Conservation (phyloP, 2,113 vertebrate genomes). For the Hemicordylus capensis region DNA sequence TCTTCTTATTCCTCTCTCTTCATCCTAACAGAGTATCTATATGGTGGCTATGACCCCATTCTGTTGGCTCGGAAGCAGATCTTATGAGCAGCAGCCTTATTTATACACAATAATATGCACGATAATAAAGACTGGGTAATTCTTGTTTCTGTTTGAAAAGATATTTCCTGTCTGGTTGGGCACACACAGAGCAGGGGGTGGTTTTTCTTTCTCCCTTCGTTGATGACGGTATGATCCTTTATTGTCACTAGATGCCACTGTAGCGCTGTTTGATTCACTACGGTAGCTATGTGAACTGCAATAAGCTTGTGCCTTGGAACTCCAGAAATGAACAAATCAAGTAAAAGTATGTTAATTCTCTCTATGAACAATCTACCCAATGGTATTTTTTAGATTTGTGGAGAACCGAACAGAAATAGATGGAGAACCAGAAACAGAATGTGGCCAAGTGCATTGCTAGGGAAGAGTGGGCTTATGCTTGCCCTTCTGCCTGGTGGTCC, state of each 20-base stretch:
- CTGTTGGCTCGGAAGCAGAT: neutral
- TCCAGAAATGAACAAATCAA: neutral
- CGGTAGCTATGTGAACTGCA: neutral
- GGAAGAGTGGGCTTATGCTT: too few relatives aligned
- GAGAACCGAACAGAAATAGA: neutral
- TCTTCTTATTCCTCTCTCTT: neutral
- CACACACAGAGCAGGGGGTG: too few relatives aligned
- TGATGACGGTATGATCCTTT: neutral
- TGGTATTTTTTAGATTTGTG: neutral
- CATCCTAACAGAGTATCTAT: neutral
- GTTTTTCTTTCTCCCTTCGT: neutral
- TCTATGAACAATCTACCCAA: neutral
- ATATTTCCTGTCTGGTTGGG: neutral
- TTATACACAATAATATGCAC: neutral
- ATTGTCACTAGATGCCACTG: neutral
- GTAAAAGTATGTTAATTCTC: too few relatives aligned
- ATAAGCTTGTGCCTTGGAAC: neutral
- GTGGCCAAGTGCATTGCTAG: too few relatives aligned
- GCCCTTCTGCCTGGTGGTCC: too few relatives aligned
- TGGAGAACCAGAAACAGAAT: too few relatives aligned
- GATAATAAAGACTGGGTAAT: too few relatives aligned
- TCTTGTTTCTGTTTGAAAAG: neutral
- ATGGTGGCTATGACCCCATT: neutral
- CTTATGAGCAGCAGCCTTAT: neutral
- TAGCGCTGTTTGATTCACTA: neutral